A percentile compares a stretch with the other conserved stretches of the same genome.
These are phyloP conservation scores for Hylia prasina DNA, from an alignment of 2,113 vertebrate species.

Conservation along the genomic window DNA sequence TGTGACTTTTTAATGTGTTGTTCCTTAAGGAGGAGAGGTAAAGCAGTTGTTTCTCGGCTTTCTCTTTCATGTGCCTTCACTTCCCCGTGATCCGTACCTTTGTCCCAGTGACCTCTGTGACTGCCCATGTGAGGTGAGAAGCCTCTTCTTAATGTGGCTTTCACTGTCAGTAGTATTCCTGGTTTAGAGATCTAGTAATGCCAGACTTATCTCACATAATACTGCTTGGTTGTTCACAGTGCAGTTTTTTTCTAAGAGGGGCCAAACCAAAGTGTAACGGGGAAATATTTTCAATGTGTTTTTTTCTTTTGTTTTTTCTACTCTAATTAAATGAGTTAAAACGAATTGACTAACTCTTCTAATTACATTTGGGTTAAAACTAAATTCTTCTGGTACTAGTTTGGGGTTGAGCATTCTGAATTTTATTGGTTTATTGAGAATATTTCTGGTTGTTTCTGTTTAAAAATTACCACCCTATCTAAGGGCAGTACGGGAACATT, in stretches of 20 bases:
- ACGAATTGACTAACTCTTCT: background rate
- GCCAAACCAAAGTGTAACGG: background rate
- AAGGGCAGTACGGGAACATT: accelerated
- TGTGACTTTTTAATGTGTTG: background rate
- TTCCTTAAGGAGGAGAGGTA: background rate
- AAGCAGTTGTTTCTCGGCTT: background rate
- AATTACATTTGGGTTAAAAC: background rate
- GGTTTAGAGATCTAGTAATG: background rate
- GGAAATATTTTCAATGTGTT: background rate
- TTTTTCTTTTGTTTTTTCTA: background rate
- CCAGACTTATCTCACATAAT: background rate
- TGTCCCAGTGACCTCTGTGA: background rate
- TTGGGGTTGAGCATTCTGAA: background rate
- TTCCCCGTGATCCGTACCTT: background rate
- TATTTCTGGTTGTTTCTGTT: background rate
- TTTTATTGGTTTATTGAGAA: background rate
- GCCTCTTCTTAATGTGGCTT: background rate
- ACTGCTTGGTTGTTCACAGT: background rate
- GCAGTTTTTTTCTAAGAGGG: background rate
- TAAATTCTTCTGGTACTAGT: background rate
- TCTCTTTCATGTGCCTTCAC: background rate
- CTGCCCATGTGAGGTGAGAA: background rate
- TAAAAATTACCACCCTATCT: background rate
- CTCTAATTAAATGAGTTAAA: background rate
- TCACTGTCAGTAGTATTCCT: background rate